Evolutionary conservation across 1,140 invertebrate genomes (phyloP), one percentile per base, ranked within the genome.

Genomic region (Agrypnia vestita): DNA sequence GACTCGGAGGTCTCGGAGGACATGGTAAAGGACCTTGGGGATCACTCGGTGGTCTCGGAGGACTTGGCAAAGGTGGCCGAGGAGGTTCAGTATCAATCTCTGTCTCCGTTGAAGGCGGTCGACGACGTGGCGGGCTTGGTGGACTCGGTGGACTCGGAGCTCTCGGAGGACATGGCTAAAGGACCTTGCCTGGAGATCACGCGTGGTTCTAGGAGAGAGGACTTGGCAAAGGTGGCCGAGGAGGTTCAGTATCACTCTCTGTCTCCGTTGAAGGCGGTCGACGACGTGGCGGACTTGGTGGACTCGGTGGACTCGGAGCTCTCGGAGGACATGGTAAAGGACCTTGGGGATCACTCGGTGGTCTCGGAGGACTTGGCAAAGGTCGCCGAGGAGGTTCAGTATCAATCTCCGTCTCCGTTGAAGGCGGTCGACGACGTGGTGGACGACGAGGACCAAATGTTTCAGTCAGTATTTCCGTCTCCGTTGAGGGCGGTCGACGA

Each of bases 251-350:
- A 17, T n/a, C 51, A 3, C 4, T 10, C 17, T 21, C 62, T 21
- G 62, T 67, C 17, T 61, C 15, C 17, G 9, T 67, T n/a, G 62
- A 43, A 25, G 19, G 35, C 1, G 21, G 59, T 4, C 1, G 13
- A 43, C n/a, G 62, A 4, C 19, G 1, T 35, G 25, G 55, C 77
- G 9, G 3, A 47, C 61, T 78, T 59, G 10, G 61, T 25, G 59
- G 59, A 3, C 11, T 25, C n/a, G 12, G 59, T 19, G 10, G 17
- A 3, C 15, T 61, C n/a, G 10, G 25, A 35, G 25, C 1, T 3
- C 25, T 3, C 6, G 25, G 25, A 35, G 25, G 25, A 35, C 25
- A 35, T 35, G 25, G 25, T 35, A 35, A 35, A 35, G 25, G 25
- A 35, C 25, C 25, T 3, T 35, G 1, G 25, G 25, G n/a, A n/a